phyloP scores from a whole-genome alignment of 2,113 vertebrate species.

The Labeo rohita region DNA sequence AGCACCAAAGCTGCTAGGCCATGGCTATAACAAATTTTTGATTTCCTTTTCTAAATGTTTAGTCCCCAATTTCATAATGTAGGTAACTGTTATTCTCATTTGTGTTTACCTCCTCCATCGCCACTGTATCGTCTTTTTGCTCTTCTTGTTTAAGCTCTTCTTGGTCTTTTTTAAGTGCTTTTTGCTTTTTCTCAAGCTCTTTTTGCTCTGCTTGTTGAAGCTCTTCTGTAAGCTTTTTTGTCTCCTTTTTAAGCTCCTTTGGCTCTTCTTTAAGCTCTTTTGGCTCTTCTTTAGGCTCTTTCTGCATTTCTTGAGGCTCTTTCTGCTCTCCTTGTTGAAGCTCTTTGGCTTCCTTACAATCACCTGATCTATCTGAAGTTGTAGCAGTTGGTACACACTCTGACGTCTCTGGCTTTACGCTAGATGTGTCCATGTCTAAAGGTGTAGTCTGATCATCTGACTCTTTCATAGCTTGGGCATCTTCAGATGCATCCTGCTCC shows the following conservation, averaged over 20 bases:
- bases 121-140: constrained; percentile 5
- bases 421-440: not conserved
- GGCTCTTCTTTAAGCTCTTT: not conserved
- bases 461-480: not conserved
- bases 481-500: not conserved
- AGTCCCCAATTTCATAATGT: not conserved
- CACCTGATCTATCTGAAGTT: not conserved
- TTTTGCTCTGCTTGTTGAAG: not conserved
- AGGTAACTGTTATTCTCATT: not conserved
- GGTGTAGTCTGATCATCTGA: not conserved
- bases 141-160: not conserved
- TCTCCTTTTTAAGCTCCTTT: not conserved
- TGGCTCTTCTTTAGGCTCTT: not conserved
- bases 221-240: not conserved
- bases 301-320: not conserved
- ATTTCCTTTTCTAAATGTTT: not conserved
- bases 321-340: not conserved
- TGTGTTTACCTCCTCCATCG: constrained; percentile 27
- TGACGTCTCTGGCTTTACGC: not conserved
- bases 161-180: not conserved
- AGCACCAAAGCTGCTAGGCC: not conserved
- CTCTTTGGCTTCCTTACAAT: constrained; percentile 11
- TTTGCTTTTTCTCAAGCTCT: not conserved
- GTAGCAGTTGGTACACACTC: not conserved
- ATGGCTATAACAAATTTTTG: not conserved